A percentile compares a stretch with the other conserved stretches of the same genome.
Evolutionary conservation across 2,888 invertebrate genomes (phyloP).

Genomic region (Polymixis flavicincta): DNA sequence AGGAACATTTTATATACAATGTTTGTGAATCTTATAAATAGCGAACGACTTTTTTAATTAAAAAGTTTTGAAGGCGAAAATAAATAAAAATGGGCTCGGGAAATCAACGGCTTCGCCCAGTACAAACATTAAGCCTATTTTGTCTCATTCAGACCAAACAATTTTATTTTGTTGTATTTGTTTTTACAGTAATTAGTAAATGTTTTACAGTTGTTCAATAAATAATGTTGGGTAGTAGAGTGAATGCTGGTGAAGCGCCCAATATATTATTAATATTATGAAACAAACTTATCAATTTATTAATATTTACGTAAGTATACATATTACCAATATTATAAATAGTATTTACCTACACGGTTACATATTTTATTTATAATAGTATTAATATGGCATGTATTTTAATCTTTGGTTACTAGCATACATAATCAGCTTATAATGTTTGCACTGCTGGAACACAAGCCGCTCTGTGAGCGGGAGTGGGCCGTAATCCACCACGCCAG

Average conservation of each 20-base stretch:
- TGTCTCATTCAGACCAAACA: slow-evolving; percentile 25
- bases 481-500: too few relatives aligned
- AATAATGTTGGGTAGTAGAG: neutral
- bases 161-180: slow-evolving; percentile 25
- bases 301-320: too few relatives aligned
- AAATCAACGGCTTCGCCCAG: slow-evolving; percentile 29
- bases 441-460: too few relatives aligned
- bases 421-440: too few relatives aligned
- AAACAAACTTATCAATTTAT: too few relatives aligned
- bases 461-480: too few relatives aligned
- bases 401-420: too few relatives aligned
- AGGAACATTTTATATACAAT: slow-evolving; percentile 33
- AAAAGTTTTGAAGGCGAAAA: slow-evolving; percentile 41
- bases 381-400: too few relatives aligned
- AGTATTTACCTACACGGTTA: too few relatives aligned
- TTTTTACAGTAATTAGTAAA: slow-evolving; percentile 22
- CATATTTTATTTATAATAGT: too few relatives aligned
- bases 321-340: too few relatives aligned
- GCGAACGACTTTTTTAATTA: slow-evolving; percentile 54
- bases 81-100: slow-evolving; percentile 34
- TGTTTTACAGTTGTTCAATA: slow-evolving; percentile 10
- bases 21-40: slow-evolving; percentile 47
- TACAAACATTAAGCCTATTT: slow-evolving; percentile 33
- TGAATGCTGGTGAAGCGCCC: neutral
- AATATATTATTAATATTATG: too few relatives aligned